Base-by-base conservation (phyloP, 2,113 vertebrate species). In the Chaetodon auriga region DNA sequence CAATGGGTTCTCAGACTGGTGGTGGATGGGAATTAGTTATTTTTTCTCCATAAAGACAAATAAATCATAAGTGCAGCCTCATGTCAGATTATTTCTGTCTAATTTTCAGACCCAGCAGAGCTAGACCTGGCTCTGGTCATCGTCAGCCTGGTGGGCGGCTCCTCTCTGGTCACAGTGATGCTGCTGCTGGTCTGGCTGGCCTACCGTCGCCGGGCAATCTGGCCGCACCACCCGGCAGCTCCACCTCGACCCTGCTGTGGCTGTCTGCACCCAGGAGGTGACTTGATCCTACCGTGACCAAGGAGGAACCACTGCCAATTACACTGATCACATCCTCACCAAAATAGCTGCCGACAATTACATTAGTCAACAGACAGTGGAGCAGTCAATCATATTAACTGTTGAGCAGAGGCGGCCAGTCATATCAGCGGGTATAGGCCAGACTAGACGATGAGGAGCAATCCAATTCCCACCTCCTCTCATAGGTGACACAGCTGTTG, bases 301-400 rank as follows among this genome's bases (percentile, higher is more conserved):
- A 86, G 80, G 74, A 89, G 75, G 81, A 68, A 80, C 85, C 11
- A 7, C 76, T 19, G 75, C 80, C 90, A 93, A 89, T 91, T 90
- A 87, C 36, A 30, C 51, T 75, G 84, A 92, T 90, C 81, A 83
- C 78, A 49, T 87, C 89, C 57, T 83, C 82, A 81, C 81, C 69
- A 75, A 92, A 91, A 92, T 90, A 88, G 82, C 83, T 75, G 68
- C 85, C 89, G 82, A 89, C 89, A 92, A 93, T 94, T 93, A 82
- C 80, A 87, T 94, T 92, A 91, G 92, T 84, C 88, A 83, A 79
- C 90, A 92, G 83, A 92, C 87, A 90, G 81, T 51, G 80, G 85
- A 86, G 89, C 87, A 89, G 91, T 94, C 89, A 90, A 92, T 93
- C 88, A 80, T 87, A 92, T 93, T 93, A 93, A 62, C 82, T 68